Conservation (phyloP, 2,888 invertebrate species). For the Brenthis hecate region DNA sequence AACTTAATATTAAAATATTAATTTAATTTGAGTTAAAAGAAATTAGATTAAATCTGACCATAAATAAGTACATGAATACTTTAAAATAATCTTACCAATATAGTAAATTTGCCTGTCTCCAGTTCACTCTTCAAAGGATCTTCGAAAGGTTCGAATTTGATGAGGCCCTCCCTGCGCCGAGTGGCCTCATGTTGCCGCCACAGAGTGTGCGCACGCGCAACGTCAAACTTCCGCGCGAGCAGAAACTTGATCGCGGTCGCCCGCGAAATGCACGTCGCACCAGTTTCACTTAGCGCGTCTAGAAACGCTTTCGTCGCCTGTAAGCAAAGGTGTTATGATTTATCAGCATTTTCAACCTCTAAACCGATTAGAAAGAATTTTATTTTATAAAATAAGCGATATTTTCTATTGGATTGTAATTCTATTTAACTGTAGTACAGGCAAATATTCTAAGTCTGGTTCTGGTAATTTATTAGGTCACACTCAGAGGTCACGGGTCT, state of each 20-base stretch:
- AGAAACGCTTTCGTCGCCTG: constrained; percentile 92
- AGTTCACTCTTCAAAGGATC: constrained; percentile 94
- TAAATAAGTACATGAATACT: not conserved
- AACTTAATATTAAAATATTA: no score
- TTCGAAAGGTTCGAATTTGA: constrained; percentile 90
- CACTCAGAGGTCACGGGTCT: no score
- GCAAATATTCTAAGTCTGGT: no score
- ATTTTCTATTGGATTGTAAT: no score
- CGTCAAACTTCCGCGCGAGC: constrained; percentile 97
- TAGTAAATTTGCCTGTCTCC: constrained; percentile 94
- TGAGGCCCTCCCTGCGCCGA: constrained; percentile 92
- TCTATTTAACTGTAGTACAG: no score
- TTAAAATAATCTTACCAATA: constrained; percentile 16
- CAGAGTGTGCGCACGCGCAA: constrained; percentile 93
- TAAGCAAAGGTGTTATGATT: constrained; percentile 35
- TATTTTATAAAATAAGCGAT: not conserved
- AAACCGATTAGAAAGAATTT: not conserved
- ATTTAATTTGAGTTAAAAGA: not conserved
- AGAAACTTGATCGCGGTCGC: constrained; percentile 96
- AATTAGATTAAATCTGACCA: not conserved
- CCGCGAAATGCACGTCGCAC: constrained; percentile 85
- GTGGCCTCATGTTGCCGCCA: constrained; percentile 96
- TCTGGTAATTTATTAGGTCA: no score
- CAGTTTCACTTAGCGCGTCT: constrained; percentile 86
- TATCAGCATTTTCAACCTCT: not conserved